Evolutionary conservation across 1,140 invertebrate species (phyloP), one percentile per base, ranked within the genome.

Genomic region (Trigoniulus corallinus): DNA sequence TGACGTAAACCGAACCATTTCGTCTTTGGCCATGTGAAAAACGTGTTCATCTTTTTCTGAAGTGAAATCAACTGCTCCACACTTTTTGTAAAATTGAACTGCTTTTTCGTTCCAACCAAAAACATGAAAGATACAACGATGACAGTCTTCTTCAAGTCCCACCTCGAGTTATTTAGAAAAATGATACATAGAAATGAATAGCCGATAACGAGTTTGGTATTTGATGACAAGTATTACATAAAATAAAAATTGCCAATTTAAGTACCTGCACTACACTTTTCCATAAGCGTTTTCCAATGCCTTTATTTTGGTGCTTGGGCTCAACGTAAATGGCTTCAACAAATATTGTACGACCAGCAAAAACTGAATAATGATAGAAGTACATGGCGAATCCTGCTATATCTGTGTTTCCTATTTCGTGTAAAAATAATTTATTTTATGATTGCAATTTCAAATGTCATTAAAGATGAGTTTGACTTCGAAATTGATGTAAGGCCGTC

Each of bases 251-350:
- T 48, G 13, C 4, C 1, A 53, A 22, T 7, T n/a, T 1, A 53
- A 24, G 18, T 67, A 84, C 80, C 72, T 84, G 74, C 1, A 77
- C 79, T 15, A 89, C 70, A 29, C 70, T 63, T 51, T 73, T 62
- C 52, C 87, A 78, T 2, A 94, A 66, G 53, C 64, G 69, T n/a
- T 67, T 70, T 1, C 86, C 88, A 48, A 86, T 67, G 2, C 82
- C 79, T 26, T 68, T 67, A 1, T 70, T 68, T 37, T 84, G 69
- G 60, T 77, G 74, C 3, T 68, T 60, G 0, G 74, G 68, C 26
- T 75, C 72, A 0, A 92, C 78, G 64, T 84, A 89, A 23, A 94
- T 58, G 63, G 92, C 87, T 67, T 93, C 86, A 23, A 89, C 64
- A 65, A 80, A 80, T 53, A 88, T 72, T 1, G 72, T 67, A 59